These are phyloP conservation scores for Potamarius usumacintae DNA, from an alignment of 2,113 vertebrate species.

Conservation along the genomic window DNA sequence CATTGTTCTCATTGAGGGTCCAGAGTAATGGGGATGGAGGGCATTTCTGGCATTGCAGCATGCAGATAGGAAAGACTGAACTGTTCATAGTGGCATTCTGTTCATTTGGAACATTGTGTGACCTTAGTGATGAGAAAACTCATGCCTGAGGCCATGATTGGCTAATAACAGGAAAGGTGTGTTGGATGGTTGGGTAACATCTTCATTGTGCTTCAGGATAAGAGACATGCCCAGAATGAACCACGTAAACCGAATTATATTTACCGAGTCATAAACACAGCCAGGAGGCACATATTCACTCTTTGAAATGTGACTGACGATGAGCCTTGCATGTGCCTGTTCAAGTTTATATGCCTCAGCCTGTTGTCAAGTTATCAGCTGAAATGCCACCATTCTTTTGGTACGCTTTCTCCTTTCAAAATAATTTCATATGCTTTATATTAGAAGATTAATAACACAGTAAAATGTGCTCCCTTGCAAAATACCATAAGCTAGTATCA, in stretches of 20 bases:
- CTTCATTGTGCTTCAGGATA: conserved; percentile 11
- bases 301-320: neutral
- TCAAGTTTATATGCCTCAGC: neutral
- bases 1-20: neutral
- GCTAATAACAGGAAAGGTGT: neutral
- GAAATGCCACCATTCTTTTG: neutral
- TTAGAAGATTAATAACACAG: neutral
- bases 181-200: conserved; percentile 11
- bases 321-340: neutral
- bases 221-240: conserved; percentile 8
- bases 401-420: neutral
- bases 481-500: too few species aligned
- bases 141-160: neutral
- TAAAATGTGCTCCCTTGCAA: neutral
- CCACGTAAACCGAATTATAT: neutral
- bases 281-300: conserved; percentile 20
- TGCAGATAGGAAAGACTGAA: neutral
- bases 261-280: conserved; percentile 16
- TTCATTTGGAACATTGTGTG: neutral
- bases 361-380: neutral
- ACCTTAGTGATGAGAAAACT: neutral
- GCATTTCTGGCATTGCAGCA: neutral
- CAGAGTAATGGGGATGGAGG: neutral
- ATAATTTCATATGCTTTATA: too few species aligned
- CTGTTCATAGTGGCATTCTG: neutral